Conservation (phyloP, 2,797 vertebrate species). For the Rhinatrema bivittatum region DNA sequence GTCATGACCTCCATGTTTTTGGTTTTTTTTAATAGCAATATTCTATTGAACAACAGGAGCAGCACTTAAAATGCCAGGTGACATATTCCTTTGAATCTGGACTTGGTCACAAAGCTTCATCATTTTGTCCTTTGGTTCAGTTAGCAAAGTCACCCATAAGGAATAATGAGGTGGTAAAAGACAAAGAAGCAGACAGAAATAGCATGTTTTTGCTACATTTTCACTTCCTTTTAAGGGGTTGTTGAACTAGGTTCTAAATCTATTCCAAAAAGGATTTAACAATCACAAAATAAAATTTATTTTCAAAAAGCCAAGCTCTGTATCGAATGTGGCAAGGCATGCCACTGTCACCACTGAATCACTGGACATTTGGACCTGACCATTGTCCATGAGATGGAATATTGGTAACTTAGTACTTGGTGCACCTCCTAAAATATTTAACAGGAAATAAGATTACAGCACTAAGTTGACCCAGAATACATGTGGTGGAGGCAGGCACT, state of each 20-base stretch:
- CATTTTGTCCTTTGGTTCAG: conserved; percentile 70
- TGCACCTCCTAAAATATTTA: too few relatives aligned
- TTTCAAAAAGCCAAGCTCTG: conserved; percentile 14
- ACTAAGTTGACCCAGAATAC: too few relatives aligned
- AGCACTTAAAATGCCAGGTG: conserved; percentile 43
- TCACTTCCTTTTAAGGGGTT: too few relatives aligned
- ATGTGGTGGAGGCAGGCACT: too few relatives aligned
- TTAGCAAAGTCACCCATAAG: conserved; percentile 69
- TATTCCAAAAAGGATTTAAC: background rate
- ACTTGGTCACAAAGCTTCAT: conserved; percentile 69
- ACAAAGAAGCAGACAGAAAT: conserved; percentile 51
- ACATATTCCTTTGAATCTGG: conserved; percentile 62
- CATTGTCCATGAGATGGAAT: conserved; percentile 1
- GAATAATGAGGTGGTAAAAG: conserved; percentile 64
- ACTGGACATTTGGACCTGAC: conserved; percentile 7
- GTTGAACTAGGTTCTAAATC: background rate
- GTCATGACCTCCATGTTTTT: conserved; percentile 35
- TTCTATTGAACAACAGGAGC: conserved; percentile 43
- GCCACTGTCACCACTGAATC: too few relatives aligned
- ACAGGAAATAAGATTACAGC: too few relatives aligned
- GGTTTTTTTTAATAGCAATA: conserved; percentile 36
- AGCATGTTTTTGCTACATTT: too few relatives aligned
- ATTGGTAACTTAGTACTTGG: too few relatives aligned
- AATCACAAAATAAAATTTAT: conserved; percentile 20
- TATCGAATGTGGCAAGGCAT: background rate